These are phyloP conservation scores for Lasius platythorax DNA, from an alignment of 2,888 invertebrate species.

Conservation along the genomic window DNA sequence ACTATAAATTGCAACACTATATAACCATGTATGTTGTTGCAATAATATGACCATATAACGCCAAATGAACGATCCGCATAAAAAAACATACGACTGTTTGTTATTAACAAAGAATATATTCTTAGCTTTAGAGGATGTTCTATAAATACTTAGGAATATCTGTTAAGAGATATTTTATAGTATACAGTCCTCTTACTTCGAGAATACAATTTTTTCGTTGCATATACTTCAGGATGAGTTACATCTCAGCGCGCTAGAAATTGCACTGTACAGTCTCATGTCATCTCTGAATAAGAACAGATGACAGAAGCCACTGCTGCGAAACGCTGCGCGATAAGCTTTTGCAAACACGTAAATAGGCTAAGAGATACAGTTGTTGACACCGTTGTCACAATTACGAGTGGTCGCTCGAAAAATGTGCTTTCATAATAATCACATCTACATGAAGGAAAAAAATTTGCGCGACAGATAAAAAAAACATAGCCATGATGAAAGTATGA, in stretches of 20 bases:
- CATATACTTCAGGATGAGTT: not conserved
- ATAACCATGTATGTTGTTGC: no score
- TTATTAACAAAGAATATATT: no score
- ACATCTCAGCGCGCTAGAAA: conserved; percentile 6
- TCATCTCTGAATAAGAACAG: conserved; percentile 30
- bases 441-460: not conserved
- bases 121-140: no score
- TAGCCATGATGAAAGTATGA: not conserved
- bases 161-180: no score
- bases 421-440: not conserved
- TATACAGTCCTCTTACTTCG: no score
- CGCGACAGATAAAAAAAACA: not conserved
- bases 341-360: not conserved
- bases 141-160: no score
- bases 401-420: conserved; percentile 2
- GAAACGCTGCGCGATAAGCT: not conserved
- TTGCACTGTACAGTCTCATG: not conserved
- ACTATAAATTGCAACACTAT: no score
- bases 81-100: no score
- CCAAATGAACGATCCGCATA: no score
- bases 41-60: no score
- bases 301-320: not conserved
- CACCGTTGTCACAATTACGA: not conserved
- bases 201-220: no score
- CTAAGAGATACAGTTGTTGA: not conserved